Evolutionary conservation across 2,113 vertebrate species (phyloP).

Genomic region (Sebastes schlegelii): DNA sequence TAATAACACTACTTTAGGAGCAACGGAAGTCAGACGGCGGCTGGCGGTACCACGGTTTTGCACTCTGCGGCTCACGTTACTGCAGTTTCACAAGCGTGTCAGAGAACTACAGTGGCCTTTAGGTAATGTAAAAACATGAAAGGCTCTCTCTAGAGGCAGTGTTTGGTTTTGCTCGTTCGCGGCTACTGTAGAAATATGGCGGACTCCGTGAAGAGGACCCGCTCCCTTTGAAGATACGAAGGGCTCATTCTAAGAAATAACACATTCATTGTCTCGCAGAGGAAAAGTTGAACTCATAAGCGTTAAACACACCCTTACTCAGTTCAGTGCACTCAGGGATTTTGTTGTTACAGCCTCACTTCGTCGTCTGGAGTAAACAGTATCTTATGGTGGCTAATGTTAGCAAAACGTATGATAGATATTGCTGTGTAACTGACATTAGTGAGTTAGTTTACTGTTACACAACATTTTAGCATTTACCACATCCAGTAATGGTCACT

Average conservation of each 20-base stretch:
- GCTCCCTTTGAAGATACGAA: too few relatives aligned
- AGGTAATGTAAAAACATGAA: too few relatives aligned
- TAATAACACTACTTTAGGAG: too few relatives aligned
- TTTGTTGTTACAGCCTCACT: not conserved
- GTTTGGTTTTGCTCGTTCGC: too few relatives aligned
- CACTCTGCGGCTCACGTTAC: too few relatives aligned
- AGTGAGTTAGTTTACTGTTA: not conserved
- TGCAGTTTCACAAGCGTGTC: too few relatives aligned
- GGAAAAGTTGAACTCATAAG: not conserved
- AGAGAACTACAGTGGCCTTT: too few relatives aligned
- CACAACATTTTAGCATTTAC: not conserved
- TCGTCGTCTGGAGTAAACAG: not conserved
- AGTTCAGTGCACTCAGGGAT: not conserved
- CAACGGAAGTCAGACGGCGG: too few relatives aligned
- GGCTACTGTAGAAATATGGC: too few relatives aligned
- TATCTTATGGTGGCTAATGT: not conserved
- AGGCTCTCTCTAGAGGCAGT: too few relatives aligned
- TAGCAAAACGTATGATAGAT: not conserved
- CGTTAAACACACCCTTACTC: not conserved
- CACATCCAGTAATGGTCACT: not conserved
- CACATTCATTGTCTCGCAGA: not conserved
- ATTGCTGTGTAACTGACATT: not conserved
- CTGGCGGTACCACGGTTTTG: too few relatives aligned
- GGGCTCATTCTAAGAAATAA: not conserved
- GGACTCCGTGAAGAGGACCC: too few relatives aligned